Evolutionary conservation across 64 coral and sea anemone species (phyloP).

Genomic region (Astreopora myriophthalma): DNA sequence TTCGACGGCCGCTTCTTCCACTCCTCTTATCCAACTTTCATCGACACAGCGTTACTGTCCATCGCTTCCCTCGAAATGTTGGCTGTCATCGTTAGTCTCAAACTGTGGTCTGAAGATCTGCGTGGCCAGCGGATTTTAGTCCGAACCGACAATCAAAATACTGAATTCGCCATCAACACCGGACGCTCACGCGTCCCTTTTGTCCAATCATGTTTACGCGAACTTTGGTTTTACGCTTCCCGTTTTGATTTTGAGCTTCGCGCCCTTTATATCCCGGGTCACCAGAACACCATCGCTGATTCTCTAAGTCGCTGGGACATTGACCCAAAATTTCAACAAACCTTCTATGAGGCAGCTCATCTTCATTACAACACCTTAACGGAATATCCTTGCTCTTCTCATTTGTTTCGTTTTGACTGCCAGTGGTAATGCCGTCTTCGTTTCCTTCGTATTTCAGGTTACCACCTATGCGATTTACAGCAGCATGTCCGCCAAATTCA

Average conservation of each 20-base stretch:
- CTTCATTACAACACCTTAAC: not conserved
- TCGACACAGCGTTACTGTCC: not conserved
- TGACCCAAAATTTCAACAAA: not conserved
- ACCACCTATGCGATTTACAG: not conserved
- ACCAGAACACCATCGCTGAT: not conserved
- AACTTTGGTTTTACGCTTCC: conserved; percentile 11
- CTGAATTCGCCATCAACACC: not conserved
- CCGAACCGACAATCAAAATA: not conserved
- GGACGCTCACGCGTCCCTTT: not conserved
- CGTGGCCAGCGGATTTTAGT: not conserved
- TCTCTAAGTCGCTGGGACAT: not conserved
- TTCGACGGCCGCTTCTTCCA: not conserved
- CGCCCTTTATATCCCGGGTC: not conserved
- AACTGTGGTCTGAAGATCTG: not conserved
- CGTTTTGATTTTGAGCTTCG: not conserved
- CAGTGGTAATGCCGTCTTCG: not conserved
- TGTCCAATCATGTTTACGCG: not conserved
- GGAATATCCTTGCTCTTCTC: not conserved
- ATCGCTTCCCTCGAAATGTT: conserved; percentile 4
- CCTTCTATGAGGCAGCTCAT: not conserved
- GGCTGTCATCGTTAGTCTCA: not conserved
- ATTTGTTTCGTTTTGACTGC: not conserved
- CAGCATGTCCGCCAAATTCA: not conserved
- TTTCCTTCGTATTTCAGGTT: not conserved
- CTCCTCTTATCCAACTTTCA: not conserved